Base-by-base conservation (phyloP, 37 sponge, comb jelly and placozoan species). In the Haliclona indistincta region DNA sequence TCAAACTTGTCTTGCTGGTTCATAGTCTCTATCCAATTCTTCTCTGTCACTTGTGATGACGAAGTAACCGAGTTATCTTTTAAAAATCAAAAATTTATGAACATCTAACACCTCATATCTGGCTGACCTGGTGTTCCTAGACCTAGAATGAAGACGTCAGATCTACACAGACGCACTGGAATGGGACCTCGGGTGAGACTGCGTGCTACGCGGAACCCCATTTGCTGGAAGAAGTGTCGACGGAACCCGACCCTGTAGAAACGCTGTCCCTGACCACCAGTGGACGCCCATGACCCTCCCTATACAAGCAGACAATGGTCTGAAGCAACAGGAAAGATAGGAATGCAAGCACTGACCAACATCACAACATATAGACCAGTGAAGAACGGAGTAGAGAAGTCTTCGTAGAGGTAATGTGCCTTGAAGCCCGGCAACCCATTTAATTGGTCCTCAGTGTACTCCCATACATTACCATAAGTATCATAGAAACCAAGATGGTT, bases 201-300 rank as follows among this genome's bases (percentile, higher is more conserved):
- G 43, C 85, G 84, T 22, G 84, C 95, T 71, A 95, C 3, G 0
- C 95, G 85, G 86, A 95, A 95, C 4, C 95, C 95, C 6, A 73
- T 52, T 64, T 95, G 95, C 52, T 95, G 95, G 53, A 91, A 87
- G 86, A 95, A 95, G 43, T 95, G 95, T 32, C 95, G 70, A 34
- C 95, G 68, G 70, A 90, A 95, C 15, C 85, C 65, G 56, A 78
- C 87, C 26, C 95, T 81, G 20, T 72, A 73, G 64, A 86, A 95
- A 2, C 92, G 71, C 1, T 92, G 91, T n/a, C 82, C 78, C 75
- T 69, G 68, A 33, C 49, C 78, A 4, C 92, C 92, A 67, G 81
- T 91, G 15, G 92, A 90, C 1, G 78, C 64, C 95, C 95, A 95
- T 13, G 95, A 90, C 1, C 95, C 95, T 60, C 92, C 91, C 93